Evolutionary conservation across 1,140 invertebrate genomes (phyloP).

Genomic region (Pygmarrhopalites habei): DNA sequence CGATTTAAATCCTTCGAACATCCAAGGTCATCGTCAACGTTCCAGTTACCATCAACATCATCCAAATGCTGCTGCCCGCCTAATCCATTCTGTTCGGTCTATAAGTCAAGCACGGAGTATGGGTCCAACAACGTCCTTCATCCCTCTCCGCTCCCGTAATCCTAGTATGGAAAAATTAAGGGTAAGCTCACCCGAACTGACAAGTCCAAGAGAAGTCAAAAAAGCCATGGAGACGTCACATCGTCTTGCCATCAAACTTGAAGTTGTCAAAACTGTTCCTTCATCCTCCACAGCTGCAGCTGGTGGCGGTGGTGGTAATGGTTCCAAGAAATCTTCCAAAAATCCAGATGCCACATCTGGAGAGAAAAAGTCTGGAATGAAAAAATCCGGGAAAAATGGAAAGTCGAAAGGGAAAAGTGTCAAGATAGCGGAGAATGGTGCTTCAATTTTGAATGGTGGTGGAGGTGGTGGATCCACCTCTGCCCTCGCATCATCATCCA

Average conservation of each 20-base stretch:
- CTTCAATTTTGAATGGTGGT: background rate
- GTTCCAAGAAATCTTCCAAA: conserved; percentile 8
- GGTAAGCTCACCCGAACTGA: conserved; percentile 44
- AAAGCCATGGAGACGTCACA: conserved; percentile 49
- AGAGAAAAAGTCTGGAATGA: conserved; percentile 20
- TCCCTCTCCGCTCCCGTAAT: conserved; percentile 28
- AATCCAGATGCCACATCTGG: conserved; percentile 1
- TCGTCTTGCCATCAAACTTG: conserved; percentile 27
- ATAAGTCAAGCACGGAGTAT: background rate
- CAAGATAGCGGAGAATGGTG: conserved; percentile 27
- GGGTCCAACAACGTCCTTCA: conserved; percentile 14
- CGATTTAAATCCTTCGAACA: conserved; percentile 18
- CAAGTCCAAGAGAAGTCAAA: conserved; percentile 53
- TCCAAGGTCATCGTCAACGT: background rate
- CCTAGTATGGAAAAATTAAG: conserved; percentile 29
- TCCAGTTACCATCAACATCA: background rate
- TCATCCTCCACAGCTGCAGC: conserved; percentile 8
- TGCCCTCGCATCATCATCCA: background rate
- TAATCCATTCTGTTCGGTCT: conserved; percentile 5
- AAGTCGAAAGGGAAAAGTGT: conserved; percentile 24
- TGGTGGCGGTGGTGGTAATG: conserved; percentile 1
- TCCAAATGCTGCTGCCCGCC: background rate
- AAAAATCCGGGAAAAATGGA: conserved; percentile 23
- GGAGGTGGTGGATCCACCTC: background rate
- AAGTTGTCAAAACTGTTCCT: conserved; percentile 33